These are phyloP conservation scores for Calycopis cecrops DNA, from an alignment of 1,140 invertebrate genomes.

Conservation along the genomic window DNA sequence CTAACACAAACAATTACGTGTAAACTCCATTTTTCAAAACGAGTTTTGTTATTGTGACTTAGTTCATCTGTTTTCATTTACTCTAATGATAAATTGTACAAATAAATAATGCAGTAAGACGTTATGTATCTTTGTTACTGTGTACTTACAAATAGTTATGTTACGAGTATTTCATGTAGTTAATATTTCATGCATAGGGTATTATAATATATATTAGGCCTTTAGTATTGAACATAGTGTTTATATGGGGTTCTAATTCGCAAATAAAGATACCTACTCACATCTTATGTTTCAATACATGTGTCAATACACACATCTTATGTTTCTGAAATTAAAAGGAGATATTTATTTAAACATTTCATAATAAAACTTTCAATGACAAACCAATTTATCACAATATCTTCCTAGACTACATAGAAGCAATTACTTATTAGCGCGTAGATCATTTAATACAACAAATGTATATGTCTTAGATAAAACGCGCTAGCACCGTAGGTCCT, in stretches of 20 bases:
- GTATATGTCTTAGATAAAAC: not conserved
- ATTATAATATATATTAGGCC: not conserved
- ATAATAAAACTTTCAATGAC: not conserved
- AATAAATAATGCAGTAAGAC: conserved; percentile 5
- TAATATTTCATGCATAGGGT: not conserved
- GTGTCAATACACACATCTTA: not conserved
- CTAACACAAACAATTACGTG: too few relatives aligned
- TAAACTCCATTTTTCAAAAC: conserved; percentile 4
- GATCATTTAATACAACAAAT: not conserved
- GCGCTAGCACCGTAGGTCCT: not conserved
- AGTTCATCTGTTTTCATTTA: conserved; percentile 1
- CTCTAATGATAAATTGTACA: conserved; percentile 3
- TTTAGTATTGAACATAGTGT: too few relatives aligned
- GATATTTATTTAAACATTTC: not conserved
- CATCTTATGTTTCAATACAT: not conserved
- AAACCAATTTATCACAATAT: conserved; percentile 6
- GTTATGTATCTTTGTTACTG: not conserved
- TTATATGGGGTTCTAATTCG: not conserved
- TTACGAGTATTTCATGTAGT: not conserved
- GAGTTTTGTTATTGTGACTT: not conserved
- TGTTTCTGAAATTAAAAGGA: not conserved
- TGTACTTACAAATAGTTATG: not conserved
- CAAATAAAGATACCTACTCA: too few relatives aligned
- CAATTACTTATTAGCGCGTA: not conserved
- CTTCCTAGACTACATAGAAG: not conserved